Percentiles rank a stretch among this genome's conserved stretches.
Conservation (phyloP, 2,113 vertebrate species). For the Otolemur garnettii region DNA sequence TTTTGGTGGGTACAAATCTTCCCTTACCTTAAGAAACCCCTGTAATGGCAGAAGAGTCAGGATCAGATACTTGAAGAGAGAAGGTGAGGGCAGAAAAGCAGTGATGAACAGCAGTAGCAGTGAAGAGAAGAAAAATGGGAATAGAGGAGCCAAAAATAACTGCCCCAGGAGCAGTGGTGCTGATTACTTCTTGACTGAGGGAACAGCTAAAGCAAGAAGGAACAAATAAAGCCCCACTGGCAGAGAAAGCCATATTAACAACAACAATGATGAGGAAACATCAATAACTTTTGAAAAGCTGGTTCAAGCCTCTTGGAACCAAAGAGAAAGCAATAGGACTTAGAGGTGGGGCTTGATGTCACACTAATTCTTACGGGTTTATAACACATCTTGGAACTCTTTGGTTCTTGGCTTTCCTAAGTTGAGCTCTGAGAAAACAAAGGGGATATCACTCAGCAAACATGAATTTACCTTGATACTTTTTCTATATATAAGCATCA, state of each 20-base stretch:
- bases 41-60: neutral
- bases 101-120: neutral
- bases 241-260: neutral
- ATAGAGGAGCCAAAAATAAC: neutral
- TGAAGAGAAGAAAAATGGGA: slow-evolving; percentile 2
- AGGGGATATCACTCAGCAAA: neutral
- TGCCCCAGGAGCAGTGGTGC: neutral
- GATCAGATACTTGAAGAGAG: neutral
- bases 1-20: neutral
- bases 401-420: neutral
- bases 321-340: neutral
- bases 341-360: neutral
- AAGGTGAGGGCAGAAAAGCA: neutral
- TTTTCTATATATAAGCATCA: neutral
- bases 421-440: neutral
- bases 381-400: neutral
- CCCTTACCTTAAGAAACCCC: slow-evolving; percentile 15
- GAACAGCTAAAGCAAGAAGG: neutral
- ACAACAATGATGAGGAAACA: neutral
- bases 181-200: neutral
- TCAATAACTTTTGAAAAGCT: neutral
- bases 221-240: neutral
- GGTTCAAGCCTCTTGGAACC: neutral
- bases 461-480: neutral
- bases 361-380: neutral